phyloP scores from a whole-genome alignment of 1,140 invertebrate species.

The Trachymyrmex cornetzi region DNA sequence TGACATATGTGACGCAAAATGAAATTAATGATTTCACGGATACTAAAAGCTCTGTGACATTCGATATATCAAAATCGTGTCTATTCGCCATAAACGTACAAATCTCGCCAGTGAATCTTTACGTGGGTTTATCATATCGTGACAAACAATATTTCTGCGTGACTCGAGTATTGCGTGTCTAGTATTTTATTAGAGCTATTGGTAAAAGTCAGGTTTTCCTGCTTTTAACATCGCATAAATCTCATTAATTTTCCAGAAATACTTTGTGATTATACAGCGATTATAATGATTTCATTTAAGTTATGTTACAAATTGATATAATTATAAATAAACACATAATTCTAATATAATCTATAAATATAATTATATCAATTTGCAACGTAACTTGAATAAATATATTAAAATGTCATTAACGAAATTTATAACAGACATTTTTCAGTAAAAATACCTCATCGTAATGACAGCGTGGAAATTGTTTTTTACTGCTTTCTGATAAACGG shows the following conservation, averaged over 20 bases:
- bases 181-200: not conserved
- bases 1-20: not conserved
- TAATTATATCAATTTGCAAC: too few species aligned
- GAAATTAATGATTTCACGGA: conserved; percentile 17
- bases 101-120: conserved; percentile 13
- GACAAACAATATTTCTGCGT: conserved; percentile 33
- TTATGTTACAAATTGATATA: conserved; percentile 22
- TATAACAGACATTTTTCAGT: not conserved
- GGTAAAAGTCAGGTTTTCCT: not conserved
- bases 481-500: conserved; percentile 90
- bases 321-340: not conserved
- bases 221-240: conserved; percentile 4
- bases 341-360: too few species aligned
- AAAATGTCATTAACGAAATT: not conserved
- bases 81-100: not conserved
- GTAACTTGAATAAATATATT: too few species aligned
- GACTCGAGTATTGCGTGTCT: not conserved
- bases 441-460: conserved; percentile 89
- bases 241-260: not conserved
- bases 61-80: not conserved
- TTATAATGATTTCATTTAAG: not conserved
- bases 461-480: conserved; percentile 89
- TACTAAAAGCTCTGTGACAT: conserved; percentile 27
- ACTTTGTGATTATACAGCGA: not conserved
- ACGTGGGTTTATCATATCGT: not conserved